phyloP scores from a whole-genome alignment of 2,888 invertebrate species.

The Papilio demoleus region DNA sequence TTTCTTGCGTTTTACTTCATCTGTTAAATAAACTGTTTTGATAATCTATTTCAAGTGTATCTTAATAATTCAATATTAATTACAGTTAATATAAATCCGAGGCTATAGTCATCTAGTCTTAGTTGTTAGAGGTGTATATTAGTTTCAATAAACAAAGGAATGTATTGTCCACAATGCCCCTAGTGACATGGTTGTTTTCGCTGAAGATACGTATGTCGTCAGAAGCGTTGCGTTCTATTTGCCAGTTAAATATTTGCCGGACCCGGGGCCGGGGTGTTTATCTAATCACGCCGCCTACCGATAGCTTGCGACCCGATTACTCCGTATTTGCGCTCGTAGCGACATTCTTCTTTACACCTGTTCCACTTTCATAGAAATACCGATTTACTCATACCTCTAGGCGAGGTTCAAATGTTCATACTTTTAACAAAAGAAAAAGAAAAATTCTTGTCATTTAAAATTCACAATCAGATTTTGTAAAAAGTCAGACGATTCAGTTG shows the following conservation, averaged over 20 bases:
- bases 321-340: slow-evolving; percentile 57
- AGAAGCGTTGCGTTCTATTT: slow-evolving; percentile 65
- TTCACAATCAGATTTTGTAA: too few species aligned
- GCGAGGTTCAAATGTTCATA: not conserved
- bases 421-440: too few species aligned
- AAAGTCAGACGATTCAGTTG: too few species aligned
- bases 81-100: too few species aligned
- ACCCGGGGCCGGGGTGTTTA: slow-evolving; percentile 62
- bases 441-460: too few species aligned
- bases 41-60: too few species aligned
- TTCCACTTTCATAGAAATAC: slow-evolving; percentile 57
- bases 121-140: too few species aligned
- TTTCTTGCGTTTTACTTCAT: too few species aligned
- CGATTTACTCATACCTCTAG: not conserved
- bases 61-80: too few species aligned
- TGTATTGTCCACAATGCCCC: slow-evolving; percentile 24
- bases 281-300: slow-evolving; percentile 77
- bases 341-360: slow-evolving; percentile 71
- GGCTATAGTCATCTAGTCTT: too few species aligned
- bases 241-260: slow-evolving; percentile 73
- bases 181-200: slow-evolving; percentile 41
- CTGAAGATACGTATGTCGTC: slow-evolving; percentile 41
- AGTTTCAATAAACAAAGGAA: slow-evolving; percentile 10
- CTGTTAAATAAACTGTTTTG: too few species aligned
- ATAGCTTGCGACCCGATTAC: slow-evolving; percentile 81